Base-by-base conservation (phyloP, 2,888 invertebrate species). In the Zelleria hepariella region DNA sequence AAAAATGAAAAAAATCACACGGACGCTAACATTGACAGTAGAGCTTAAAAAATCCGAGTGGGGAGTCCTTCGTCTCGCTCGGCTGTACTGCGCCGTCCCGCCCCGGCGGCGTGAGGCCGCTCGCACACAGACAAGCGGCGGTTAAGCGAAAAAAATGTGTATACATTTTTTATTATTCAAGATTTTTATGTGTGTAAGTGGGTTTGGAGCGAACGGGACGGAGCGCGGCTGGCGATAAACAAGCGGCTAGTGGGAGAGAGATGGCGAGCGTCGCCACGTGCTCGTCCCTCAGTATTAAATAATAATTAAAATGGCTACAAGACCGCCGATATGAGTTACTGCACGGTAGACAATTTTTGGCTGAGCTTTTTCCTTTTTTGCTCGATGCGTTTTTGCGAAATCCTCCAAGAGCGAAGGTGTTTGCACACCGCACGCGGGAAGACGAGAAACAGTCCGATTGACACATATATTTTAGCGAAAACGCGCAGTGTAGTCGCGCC, bases 271-370 rank as follows among this genome's bases (percentile, higher is more conserved):
- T 75, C 82, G 86, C 88, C 88, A 88, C 88, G 88, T 88, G 88
- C 88, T 87, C 80, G 84, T 83, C 83, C 85, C 86, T 80, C 73
- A 82, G 84, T 86, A 88, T 88, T 88, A 88, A 88, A 88, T 88
- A 88, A 88, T 88, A 88, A 88, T 88, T 88, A 88, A 88, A 88
- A 88, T 87, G 88, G 87, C 86, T 88, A 85, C 85, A 86, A 86
- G 83, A 83, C 78, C 76, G 81, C 79, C 82, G 84, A 82, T 85
- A 80, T 82, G 81, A 82, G 81, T 85, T 82, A 83, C 77, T 78
- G 79, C 82, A 82, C 77, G 81, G 86, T 85, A 86, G 88, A 88
- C 88, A 74, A 87, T 87, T 86, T 88, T 88, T 87, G 85, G 80
- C 70, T 67, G 72, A 86, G 86, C 86, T 87, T 86, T 84, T 77